Evolutionary conservation across 2,797 vertebrate species (phyloP).

Genomic region (Megalops cyprinoides): DNA sequence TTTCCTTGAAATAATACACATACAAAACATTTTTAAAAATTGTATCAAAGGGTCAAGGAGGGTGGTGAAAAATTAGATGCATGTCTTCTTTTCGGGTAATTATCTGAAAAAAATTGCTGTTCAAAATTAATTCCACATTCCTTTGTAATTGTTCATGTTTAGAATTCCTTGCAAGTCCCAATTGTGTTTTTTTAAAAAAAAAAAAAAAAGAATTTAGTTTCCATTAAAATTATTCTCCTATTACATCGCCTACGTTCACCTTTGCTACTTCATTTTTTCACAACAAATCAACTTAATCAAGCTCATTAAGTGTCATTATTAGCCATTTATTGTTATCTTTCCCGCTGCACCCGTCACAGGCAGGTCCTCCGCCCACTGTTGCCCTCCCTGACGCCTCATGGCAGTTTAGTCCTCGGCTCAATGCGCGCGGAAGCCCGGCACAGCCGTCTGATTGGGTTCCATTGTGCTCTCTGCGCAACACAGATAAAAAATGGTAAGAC

Average conservation of each 20-base stretch:
- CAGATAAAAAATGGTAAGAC: conserved; percentile 38
- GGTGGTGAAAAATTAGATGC: conserved; percentile 8
- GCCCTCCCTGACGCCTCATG: conserved; percentile 70
- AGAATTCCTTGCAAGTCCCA: conserved; percentile 67
- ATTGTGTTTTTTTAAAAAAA: conserved; percentile 73
- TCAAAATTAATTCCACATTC: conserved; percentile 75
- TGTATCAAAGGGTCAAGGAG: conserved; percentile 68
- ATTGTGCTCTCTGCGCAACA: conserved; percentile 54
- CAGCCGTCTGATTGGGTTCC: conserved; percentile 63
- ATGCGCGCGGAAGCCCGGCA: conserved; percentile 44
- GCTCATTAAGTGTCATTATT: conserved; percentile 80
- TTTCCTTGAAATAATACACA: background rate
- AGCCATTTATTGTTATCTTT: conserved; percentile 79
- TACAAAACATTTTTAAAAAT: conserved; percentile 41
- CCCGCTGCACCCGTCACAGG: conserved; percentile 68
- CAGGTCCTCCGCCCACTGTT: conserved; percentile 65
- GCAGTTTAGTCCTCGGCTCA: conserved; percentile 61
- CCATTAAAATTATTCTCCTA: conserved; percentile 76
- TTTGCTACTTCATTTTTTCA: conserved; percentile 66
- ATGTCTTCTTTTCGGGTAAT: conserved; percentile 71
- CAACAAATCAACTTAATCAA: conserved; percentile 81
- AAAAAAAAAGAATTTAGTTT: conserved; percentile 73
- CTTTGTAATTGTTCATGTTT: conserved; percentile 68
- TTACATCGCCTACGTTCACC: conserved; percentile 68
- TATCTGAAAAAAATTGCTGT: conserved; percentile 72